phyloP scores from a whole-genome alignment of 2,888 invertebrate genomes.

The Eupithecia pulchellata region DNA sequence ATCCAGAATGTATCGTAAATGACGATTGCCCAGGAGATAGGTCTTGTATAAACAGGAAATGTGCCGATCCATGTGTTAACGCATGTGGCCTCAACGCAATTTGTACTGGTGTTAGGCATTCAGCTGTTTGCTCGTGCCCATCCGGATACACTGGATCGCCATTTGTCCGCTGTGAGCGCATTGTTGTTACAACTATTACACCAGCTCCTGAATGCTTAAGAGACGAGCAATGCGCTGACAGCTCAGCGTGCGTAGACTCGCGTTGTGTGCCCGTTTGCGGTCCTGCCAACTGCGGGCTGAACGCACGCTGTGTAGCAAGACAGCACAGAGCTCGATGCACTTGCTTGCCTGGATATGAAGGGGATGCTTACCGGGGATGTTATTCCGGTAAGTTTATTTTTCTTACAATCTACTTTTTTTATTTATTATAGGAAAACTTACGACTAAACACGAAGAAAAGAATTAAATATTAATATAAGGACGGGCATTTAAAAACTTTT shows the following conservation, averaged over 20 bases:
- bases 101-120: slow-evolving; percentile 90
- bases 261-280: slow-evolving; percentile 91
- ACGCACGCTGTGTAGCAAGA: slow-evolving; percentile 91
- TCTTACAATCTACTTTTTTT: background rate
- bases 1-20: slow-evolving; percentile 95
- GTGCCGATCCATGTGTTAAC: slow-evolving; percentile 92
- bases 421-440: too few relatives aligned
- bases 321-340: slow-evolving; percentile 93
- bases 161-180: slow-evolving; percentile 88
- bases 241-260: slow-evolving; percentile 92
- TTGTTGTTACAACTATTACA: slow-evolving; percentile 64
- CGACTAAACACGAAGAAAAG: too few relatives aligned
- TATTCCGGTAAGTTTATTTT: slow-evolving; percentile 85
- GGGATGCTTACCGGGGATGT: slow-evolving; percentile 92
- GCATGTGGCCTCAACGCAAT: slow-evolving; percentile 94
- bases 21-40: slow-evolving; percentile 93
- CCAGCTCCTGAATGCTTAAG: slow-evolving; percentile 91
- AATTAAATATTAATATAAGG: too few relatives aligned
- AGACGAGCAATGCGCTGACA: slow-evolving; percentile 92
- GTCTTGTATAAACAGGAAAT: slow-evolving; percentile 93
- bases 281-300: slow-evolving; percentile 89
- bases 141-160: slow-evolving; percentile 91
- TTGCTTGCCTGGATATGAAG: slow-evolving; percentile 92
- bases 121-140: slow-evolving; percentile 93
- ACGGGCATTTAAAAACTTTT: too few relatives aligned